Conservation (phyloP, 2,797 vertebrate genomes). For the Cirrhinus molitorella region DNA sequence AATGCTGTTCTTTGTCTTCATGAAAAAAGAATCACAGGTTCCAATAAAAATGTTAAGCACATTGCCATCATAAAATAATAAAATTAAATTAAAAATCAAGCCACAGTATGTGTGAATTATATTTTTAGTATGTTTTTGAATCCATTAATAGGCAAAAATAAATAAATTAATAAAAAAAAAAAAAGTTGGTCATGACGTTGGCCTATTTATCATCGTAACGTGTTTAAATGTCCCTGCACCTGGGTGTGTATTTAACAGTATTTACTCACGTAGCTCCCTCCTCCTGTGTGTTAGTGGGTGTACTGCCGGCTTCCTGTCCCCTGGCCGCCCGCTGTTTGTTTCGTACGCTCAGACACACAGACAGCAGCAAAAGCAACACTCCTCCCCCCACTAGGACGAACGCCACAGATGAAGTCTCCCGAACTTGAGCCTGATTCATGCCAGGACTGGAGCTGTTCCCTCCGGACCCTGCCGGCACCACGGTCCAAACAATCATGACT, state of each 20-base stretch:
- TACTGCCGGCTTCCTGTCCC: slow-evolving; percentile 63
- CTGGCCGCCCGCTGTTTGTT: slow-evolving; percentile 81
- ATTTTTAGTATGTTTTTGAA: not conserved
- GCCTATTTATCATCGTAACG: not conserved
- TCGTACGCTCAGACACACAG: slow-evolving; percentile 88
- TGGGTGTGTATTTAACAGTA: slow-evolving; percentile 28
- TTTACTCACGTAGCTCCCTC: slow-evolving; percentile 73
- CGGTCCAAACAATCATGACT: slow-evolving; percentile 96
- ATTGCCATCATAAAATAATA: too few relatives aligned
- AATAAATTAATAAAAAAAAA: too few relatives aligned
- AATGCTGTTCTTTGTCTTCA: too few relatives aligned
- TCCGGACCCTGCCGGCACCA: slow-evolving; percentile 77
- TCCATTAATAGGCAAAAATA: not conserved
- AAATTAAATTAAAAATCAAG: too few relatives aligned
- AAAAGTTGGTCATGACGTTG: not conserved
- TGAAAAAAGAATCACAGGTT: too few relatives aligned
- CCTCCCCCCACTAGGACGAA: slow-evolving; percentile 91
- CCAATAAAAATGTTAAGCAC: too few relatives aligned
- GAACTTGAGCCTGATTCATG: slow-evolving; percentile 50
- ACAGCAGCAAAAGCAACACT: slow-evolving; percentile 86
- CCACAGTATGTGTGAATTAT: not conserved
- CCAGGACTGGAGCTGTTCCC: slow-evolving; percentile 74
- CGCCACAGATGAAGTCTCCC: slow-evolving; percentile 90
- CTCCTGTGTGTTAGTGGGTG: slow-evolving; percentile 26
- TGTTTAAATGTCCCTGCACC: not conserved